phyloP scores from a whole-genome alignment of 2,797 vertebrate genomes.

The Squalus acanthias region DNA sequence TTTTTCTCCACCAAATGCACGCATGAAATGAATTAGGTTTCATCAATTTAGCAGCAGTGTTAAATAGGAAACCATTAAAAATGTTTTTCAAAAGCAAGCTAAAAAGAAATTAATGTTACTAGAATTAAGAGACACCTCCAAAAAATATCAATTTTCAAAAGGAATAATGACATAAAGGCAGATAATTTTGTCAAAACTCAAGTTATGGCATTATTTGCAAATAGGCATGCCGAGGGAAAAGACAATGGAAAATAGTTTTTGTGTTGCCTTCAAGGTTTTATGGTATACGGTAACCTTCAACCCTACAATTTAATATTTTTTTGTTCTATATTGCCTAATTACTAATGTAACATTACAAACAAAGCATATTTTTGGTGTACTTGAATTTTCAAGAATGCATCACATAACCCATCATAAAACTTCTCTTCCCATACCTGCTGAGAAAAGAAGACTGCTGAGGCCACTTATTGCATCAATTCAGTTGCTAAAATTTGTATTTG shows the following conservation, averaged over 20 bases:
- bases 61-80: neutral
- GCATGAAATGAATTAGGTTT: neutral
- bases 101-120: neutral
- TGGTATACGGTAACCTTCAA: neutral
- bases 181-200: neutral
- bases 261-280: neutral
- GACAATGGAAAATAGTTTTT: neutral
- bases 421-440: neutral
- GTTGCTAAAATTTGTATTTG: neutral
- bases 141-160: neutral
- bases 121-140: neutral
- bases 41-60: neutral
- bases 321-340: neutral
- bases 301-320: neutral
- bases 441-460: neutral
- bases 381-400: neutral
- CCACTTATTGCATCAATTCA: neutral
- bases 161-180: neutral
- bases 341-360: neutral
- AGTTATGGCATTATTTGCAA: neutral
- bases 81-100: neutral
- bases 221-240: neutral
- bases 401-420: neutral
- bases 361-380: neutral
- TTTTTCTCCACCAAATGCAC: neutral